Percentiles rank a stretch among this genome's conserved stretches.
Conservation (phyloP, 2,797 vertebrate genomes). For the Neomorphus geoffroyi region DNA sequence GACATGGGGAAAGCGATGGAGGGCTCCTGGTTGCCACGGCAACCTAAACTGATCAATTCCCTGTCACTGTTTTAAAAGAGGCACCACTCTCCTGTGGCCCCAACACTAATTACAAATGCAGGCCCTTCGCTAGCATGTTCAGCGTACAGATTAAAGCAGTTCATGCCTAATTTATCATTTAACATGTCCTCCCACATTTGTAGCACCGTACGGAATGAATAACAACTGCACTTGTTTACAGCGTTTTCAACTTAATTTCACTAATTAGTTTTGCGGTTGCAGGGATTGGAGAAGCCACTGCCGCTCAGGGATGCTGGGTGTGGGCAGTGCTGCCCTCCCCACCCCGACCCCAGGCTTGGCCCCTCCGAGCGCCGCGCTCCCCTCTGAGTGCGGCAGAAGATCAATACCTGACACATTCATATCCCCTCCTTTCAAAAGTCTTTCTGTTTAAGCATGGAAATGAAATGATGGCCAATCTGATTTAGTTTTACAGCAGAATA, state of each 20-base stretch:
- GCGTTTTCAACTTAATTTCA: slow-evolving; percentile 76
- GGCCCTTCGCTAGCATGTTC: slow-evolving; percentile 78
- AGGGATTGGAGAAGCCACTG: not conserved
- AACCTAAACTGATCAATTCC: slow-evolving; percentile 87
- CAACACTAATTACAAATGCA: slow-evolving; percentile 83
- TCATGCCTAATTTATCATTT: slow-evolving; percentile 82
- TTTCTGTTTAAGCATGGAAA: not conserved
- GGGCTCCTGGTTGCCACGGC: slow-evolving; percentile 78
- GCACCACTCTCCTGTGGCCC: slow-evolving; percentile 79
- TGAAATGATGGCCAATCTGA: fast-evolving
- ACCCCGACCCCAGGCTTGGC: not conserved
- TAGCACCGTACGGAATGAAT: slow-evolving; percentile 72
- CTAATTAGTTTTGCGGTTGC: slow-evolving; percentile 75
- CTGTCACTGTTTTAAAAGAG: slow-evolving; percentile 81
- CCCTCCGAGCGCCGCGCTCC: fast-evolving
- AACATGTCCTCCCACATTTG: slow-evolving; percentile 78
- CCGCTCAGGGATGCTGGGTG: not conserved
- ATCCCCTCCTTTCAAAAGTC: not conserved
- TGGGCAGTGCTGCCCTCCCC: not conserved
- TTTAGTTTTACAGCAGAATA: fast-evolving
- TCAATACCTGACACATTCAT: fast-evolving
- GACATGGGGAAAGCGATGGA: slow-evolving; percentile 54
- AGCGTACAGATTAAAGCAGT: slow-evolving; percentile 79
- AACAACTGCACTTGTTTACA: slow-evolving; percentile 79
- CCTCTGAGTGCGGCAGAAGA: fast-evolving